Evolutionary conservation across 2,888 invertebrate species (phyloP), one percentile per base, ranked within the genome.

Genomic region (Nipponacmea schrenckii): DNA sequence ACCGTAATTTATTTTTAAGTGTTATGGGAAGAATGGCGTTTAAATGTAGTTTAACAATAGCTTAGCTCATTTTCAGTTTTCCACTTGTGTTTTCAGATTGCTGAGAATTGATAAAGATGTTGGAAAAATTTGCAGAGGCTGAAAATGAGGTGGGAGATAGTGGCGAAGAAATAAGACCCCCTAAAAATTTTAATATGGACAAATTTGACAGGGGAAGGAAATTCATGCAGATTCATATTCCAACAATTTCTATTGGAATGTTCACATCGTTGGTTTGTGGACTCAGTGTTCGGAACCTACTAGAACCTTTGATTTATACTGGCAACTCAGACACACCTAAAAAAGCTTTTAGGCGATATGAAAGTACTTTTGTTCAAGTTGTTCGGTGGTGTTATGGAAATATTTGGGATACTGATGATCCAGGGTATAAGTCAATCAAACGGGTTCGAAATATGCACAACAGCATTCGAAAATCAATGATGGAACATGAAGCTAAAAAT

Each of bases 361-460:
- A 94, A 12, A 92, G 93, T 8, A 96, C 96, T 0, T 90, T 94
- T 62, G 90, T 93, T 4, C 95, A 96, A 84, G 93, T 94, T 72
- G 88, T 92, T 20, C 88, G 92, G 4, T 97, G 96, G 96, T 95
- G 96, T 86, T 91, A 92, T 72, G 89, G 92, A 45, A 92, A 93
- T 69, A 91, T 94, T 46, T 91, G 90, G 90, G 85, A 91, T 15
- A 93, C 93, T 0, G 86, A 86, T 0, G 90, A 89, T 14, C 74
- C 77, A 1, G 91, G 90, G 0, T 84, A 90, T 74, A 87, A 86
- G 46, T 91, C 91, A 44, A 84, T 92, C 1, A 79, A 83, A 50
- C 67, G 74, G 0, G 91, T 92, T 0, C 88, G 91, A 20, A 80
- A 77, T 17, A 84, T 90, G 81, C 91, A 92, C 74, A 92, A 92